These are phyloP conservation scores for Dendrolimus kikuchii DNA, from an alignment of 1,140 invertebrate genomes.

Conservation along the genomic window DNA sequence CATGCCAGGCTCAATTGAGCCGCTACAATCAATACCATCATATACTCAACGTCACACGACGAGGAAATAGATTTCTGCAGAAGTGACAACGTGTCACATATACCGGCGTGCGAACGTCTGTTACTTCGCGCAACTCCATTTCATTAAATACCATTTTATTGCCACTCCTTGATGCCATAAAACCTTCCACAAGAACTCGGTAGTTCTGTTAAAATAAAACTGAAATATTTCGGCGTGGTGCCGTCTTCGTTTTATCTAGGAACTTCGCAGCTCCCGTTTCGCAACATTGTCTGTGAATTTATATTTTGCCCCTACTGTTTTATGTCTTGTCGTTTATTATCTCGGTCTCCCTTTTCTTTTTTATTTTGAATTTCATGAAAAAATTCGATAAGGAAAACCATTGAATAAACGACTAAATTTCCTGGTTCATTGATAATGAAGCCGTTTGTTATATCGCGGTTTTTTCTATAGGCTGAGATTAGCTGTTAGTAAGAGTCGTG, in stretches of 20 bases:
- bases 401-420: too few relatives aligned
- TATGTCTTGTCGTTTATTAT: slow-evolving; percentile 37
- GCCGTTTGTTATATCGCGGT: slow-evolving; percentile 5
- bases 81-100: slow-evolving; percentile 16
- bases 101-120: slow-evolving; percentile 5
- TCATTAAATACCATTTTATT: slow-evolving; percentile 48
- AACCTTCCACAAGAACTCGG: slow-evolving; percentile 27
- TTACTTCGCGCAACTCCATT: slow-evolving; percentile 18
- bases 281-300: slow-evolving; percentile 39
- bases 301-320: slow-evolving; percentile 38
- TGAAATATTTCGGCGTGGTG: slow-evolving; percentile 30
- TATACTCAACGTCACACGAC: neutral
- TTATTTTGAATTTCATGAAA: slow-evolving; percentile 14
- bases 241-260: slow-evolving; percentile 36
- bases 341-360: slow-evolving; percentile 27
- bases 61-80: slow-evolving; percentile 25
- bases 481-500: slow-evolving; percentile 22
- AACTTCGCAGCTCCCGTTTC: slow-evolving; percentile 32
- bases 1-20: slow-evolving; percentile 33
- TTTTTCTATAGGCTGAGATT: slow-evolving; percentile 29
- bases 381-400: too few relatives aligned
- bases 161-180: slow-evolving; percentile 29
- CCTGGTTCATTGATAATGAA: too few relatives aligned
- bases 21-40: slow-evolving; percentile 39
- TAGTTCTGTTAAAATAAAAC: slow-evolving; percentile 48